Percentiles rank a stretch among this genome's conserved stretches.
These are phyloP conservation scores for Zosterops borbonicus DNA, from an alignment of 2,113 vertebrate genomes.

Conservation along the genomic window DNA sequence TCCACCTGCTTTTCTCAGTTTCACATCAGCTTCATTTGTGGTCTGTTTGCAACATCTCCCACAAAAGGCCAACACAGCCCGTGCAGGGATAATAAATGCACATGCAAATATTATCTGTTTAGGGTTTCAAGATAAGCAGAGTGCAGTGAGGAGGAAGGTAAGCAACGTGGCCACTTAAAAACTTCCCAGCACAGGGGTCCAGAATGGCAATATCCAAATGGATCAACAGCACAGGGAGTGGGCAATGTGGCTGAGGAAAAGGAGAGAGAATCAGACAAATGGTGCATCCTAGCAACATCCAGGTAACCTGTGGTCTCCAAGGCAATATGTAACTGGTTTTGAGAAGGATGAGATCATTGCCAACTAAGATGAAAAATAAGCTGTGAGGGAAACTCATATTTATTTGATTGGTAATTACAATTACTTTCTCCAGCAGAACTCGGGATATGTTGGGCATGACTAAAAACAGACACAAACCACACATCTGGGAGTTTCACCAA, in stretches of 20 bases:
- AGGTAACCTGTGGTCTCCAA: slow-evolving; percentile 38
- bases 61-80: background rate
- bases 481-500: background rate
- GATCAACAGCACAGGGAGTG: background rate
- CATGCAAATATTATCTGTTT: background rate
- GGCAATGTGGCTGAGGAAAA: background rate
- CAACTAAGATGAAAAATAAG: background rate
- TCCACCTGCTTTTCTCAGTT: background rate
- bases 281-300: slow-evolving; percentile 33
- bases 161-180: background rate
- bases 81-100: background rate
- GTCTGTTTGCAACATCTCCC: background rate
- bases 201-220: background rate
- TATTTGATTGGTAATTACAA: background rate
- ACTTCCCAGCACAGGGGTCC: background rate
- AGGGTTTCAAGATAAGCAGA: background rate
- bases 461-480: background rate
- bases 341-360: background rate
- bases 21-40: background rate
- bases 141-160: background rate
- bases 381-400: background rate
- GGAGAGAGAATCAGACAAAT: background rate
- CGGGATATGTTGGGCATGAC: background rate
- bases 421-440: background rate
- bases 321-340: slow-evolving; percentile 24